These are phyloP conservation scores for Aphelocoma coerulescens DNA, from an alignment of 2,113 vertebrate species.

Conservation along the genomic window DNA sequence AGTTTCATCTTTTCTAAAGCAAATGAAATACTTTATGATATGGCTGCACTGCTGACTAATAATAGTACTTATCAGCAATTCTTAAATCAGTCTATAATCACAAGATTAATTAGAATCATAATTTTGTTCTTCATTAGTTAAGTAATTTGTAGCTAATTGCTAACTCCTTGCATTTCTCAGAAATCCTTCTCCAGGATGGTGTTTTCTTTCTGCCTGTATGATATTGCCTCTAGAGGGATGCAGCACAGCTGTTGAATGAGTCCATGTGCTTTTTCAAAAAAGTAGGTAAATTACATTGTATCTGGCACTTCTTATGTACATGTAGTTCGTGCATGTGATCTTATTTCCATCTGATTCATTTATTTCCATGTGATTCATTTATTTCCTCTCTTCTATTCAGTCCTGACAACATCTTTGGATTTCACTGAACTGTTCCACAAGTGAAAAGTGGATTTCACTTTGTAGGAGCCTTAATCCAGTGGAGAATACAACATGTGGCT, in stretches of 20 bases:
- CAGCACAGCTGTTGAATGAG: not conserved
- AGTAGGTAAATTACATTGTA: not conserved
- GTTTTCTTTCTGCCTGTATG: not conserved
- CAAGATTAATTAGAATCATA: not conserved
- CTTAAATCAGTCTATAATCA: not conserved
- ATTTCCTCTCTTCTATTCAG: not conserved
- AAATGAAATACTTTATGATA: not conserved
- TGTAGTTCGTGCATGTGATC: not conserved
- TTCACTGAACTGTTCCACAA: not conserved
- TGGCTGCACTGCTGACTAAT: not conserved
- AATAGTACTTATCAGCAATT: not conserved
- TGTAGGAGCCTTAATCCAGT: not conserved
- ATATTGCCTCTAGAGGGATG: not conserved
- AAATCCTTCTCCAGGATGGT: not conserved
- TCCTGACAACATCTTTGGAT: not conserved
- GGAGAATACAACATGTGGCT: not conserved
- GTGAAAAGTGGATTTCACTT: not conserved
- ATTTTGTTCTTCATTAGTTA: constrained; percentile 8
- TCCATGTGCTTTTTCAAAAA: not conserved
- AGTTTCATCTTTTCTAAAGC: not conserved
- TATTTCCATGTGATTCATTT: not conserved
- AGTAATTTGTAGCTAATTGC: not conserved
- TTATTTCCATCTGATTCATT: not conserved
- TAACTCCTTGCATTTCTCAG: not conserved
- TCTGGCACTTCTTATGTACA: not conserved